Evolutionary conservation across 2,888 invertebrate genomes (phyloP).

Genomic region (Ectobius pallidus): DNA sequence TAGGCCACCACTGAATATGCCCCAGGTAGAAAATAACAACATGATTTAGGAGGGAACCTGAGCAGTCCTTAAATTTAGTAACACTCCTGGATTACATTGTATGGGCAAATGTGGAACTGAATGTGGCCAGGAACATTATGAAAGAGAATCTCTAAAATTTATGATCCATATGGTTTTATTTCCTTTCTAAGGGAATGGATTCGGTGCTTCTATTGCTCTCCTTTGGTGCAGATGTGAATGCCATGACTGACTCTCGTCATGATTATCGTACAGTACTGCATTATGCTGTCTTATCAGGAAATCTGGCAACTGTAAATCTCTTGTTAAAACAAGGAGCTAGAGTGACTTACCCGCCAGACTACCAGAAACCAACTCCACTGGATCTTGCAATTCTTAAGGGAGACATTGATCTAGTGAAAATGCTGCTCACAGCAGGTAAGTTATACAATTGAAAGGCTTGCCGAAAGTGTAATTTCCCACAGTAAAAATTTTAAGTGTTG

Average conservation of each 20-base stretch:
- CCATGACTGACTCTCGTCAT: conserved; percentile 82
- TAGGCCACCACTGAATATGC: too few relatives aligned
- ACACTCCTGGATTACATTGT: too few relatives aligned
- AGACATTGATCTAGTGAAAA: conserved; percentile 72
- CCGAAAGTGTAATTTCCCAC: too few relatives aligned
- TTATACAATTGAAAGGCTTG: too few relatives aligned
- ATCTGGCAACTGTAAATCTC: conserved; percentile 74
- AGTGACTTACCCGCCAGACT: conserved; percentile 66
- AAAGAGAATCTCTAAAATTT: too few relatives aligned
- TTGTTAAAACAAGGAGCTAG: conserved; percentile 82
- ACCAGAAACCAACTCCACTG: conserved; percentile 77
- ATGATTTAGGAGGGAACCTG: too few relatives aligned
- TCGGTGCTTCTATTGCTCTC: conserved; percentile 76
- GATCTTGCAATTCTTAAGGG: conserved; percentile 86
- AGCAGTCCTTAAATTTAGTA: too few relatives aligned
- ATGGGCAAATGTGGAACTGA: too few relatives aligned
- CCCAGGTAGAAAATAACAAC: too few relatives aligned
- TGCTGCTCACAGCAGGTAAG: conserved; percentile 71
- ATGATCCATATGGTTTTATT: too few relatives aligned
- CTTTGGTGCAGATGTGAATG: conserved; percentile 86
- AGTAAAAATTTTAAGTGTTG: too few relatives aligned
- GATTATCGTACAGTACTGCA: conserved; percentile 88
- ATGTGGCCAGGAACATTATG: too few relatives aligned
- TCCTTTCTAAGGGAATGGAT: conserved; percentile 80
- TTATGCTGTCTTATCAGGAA: conserved; percentile 84